A percentile compares a stretch with the other conserved stretches of the same genome.
Evolutionary conservation across 2,113 vertebrate species (phyloP).

Genomic region (Tiliqua scincoides): DNA sequence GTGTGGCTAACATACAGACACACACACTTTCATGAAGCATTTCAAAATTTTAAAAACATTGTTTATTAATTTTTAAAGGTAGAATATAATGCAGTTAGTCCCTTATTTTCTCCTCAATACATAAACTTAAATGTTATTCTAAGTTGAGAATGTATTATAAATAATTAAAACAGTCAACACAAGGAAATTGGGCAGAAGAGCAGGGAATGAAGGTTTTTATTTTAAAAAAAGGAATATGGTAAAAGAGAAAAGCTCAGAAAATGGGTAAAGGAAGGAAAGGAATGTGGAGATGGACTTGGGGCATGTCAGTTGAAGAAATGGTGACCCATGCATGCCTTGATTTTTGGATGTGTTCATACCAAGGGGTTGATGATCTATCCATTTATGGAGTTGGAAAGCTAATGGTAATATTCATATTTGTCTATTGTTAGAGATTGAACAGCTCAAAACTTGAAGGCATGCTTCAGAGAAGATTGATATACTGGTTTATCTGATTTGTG

Average conservation of each 20-base stretch:
- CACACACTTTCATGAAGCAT: neutral
- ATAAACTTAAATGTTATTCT: neutral
- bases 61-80: neutral
- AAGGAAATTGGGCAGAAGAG: too few species aligned
- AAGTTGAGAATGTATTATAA: too few species aligned
- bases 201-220: neutral
- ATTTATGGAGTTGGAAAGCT: neutral
- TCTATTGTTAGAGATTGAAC: slow-evolving; percentile 24
- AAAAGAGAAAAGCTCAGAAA: neutral
- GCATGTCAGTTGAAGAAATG: neutral
- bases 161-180: too few species aligned
- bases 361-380: neutral
- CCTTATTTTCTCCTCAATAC: neutral
- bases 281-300: too few species aligned
- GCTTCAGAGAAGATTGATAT: neutral
- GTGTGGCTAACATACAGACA: neutral
- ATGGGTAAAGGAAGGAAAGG: neutral
- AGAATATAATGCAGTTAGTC: neutral
- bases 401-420: neutral
- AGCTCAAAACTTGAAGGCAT: neutral
- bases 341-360: neutral
- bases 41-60: too few species aligned
- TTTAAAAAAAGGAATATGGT: too few species aligned
- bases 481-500: neutral
- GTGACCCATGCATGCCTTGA: neutral